Evolutionary conservation across 2,797 vertebrate species (phyloP).

Genomic region (Eptatretus atami): DNA sequence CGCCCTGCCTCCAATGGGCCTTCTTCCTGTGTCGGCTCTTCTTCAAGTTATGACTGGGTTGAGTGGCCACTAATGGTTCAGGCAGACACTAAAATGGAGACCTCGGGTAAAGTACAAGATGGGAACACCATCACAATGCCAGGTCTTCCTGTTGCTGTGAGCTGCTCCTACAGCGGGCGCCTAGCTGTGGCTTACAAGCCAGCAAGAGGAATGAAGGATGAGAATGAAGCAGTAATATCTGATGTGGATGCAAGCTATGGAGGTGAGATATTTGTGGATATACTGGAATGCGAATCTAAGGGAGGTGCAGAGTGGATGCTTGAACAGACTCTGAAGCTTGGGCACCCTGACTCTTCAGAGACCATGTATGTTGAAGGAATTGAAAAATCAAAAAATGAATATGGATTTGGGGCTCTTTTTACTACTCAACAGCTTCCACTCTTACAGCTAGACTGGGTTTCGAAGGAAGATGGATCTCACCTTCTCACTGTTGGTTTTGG

Average conservation of each 20-base stretch:
- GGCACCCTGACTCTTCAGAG: background rate
- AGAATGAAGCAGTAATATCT: constrained; percentile 47
- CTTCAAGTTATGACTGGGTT: constrained; percentile 33
- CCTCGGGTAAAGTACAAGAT: background rate
- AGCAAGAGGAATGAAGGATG: constrained; percentile 27
- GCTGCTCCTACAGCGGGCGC: constrained; percentile 81
- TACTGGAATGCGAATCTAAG: constrained; percentile 91
- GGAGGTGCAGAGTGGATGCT: constrained; percentile 93
- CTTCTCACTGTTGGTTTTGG: constrained; percentile 85
- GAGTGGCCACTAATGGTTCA: constrained; percentile 70
- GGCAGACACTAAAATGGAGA: constrained; percentile 46
- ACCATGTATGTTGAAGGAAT: too few species aligned
- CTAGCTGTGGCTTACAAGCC: constrained; percentile 81
- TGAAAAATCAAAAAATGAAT: too few species aligned
- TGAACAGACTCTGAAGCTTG: constrained; percentile 53
- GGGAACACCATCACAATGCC: constrained; percentile 36
- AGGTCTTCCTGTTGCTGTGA: constrained; percentile 68
- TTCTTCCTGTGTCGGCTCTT: background rate
- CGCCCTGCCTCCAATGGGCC: background rate
- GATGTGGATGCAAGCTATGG: constrained; percentile 28
- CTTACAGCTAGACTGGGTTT: constrained; percentile 90
- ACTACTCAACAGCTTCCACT: constrained; percentile 12
- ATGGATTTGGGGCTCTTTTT: too few species aligned
- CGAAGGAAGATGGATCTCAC: constrained; percentile 92
- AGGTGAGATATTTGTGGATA: constrained; percentile 55